Evolutionary conservation across 2,113 vertebrate species (phyloP).

Genomic region (Callipepla squamata): DNA sequence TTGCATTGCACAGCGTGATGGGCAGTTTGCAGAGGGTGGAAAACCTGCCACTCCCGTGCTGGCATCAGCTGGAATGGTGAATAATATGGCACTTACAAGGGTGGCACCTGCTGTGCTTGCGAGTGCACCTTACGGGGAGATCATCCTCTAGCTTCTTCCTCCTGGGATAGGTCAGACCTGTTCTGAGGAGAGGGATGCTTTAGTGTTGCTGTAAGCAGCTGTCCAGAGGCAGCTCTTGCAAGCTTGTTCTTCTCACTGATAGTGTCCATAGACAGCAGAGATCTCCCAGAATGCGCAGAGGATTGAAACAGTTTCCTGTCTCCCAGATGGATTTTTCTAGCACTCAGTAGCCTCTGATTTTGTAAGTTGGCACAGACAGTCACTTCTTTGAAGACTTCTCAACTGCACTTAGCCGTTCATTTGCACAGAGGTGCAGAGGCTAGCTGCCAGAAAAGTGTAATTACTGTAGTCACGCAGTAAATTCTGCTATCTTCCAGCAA

Average conservation of each 20-base stretch:
- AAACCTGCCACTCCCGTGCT: conserved; percentile 16
- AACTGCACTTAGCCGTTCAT: neutral
- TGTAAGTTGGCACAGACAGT: fast-evolving
- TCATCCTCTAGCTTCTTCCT: neutral
- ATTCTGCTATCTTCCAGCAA: neutral
- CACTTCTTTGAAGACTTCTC: neutral
- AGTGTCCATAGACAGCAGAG: neutral
- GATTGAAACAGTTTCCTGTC: neutral
- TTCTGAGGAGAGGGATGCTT: neutral
- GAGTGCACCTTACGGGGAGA: neutral
- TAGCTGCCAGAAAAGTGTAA: neutral
- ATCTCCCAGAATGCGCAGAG: neutral
- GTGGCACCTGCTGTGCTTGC: neutral
- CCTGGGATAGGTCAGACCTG: neutral
- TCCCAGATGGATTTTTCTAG: neutral
- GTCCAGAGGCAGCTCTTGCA: neutral
- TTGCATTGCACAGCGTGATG: fast-evolving
- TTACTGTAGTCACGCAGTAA: neutral
- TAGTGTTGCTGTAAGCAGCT: fast-evolving
- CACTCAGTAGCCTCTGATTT: neutral
- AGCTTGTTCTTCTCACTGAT: neutral
- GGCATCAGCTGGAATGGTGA: neutral
- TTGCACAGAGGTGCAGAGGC: neutral
- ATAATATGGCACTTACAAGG: neutral
- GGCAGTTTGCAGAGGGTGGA: neutral